Base-by-base conservation (phyloP, 2,797 vertebrate genomes). In the Parauchenoglanis ngamensis region DNA sequence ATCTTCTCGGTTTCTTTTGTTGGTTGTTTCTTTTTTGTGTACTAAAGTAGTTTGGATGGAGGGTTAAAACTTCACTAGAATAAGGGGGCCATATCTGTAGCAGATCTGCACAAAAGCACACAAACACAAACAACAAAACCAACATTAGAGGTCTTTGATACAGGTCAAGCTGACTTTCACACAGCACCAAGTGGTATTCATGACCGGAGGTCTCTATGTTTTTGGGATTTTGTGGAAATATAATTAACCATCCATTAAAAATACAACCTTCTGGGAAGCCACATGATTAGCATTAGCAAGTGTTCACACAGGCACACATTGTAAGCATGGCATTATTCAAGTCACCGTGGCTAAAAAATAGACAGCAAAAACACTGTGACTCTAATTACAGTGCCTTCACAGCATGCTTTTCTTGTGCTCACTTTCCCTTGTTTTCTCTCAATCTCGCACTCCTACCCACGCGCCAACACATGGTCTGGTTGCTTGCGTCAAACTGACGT, bases 401-500 rank as follows among this genome's bases (percentile, higher is more conserved):
- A 94, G 93, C 90, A 92, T 90, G 92, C 91, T 92, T 76, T 92
- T 92, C 93, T 93, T 93, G 91, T 25, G 31, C 31, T 77, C 54
- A 52, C 75, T 59, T 78, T 56, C 40, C 63, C 81, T 59, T 61
- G 19, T 65, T 91, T 90, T 92, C 93, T 92, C 90, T 92, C 93
- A 92, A 92, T 94, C 90, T 94, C 91, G 21, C 87, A 86, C 84
- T 86, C 90, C 94, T 94, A 92, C 95, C 95, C 94, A 95, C 95
- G 93, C 94, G 86, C 90, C 87, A 87, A 92, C 93, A 93, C 90
- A 76, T 90, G 92, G 90, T 65, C 75, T 88, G 90, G 89, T 87
- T 76, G 75, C 88, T 93, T 96, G 95, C 95, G 94, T 96, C 95
- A 96, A 91, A 90, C 92, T 96, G 95, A 96, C 95, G 95, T 95